A percentile compares a stretch with the other conserved stretches of the same genome.
phyloP scores from a whole-genome alignment of 2,113 vertebrate genomes.

The Bos taurus region ARS-UCD2.0 NC_037357.1:77341001-77341500 shows the following conservation, averaged over 20 bases:
- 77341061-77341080: background rate
- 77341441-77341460: background rate
- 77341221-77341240: background rate
- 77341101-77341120: background rate
- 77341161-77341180: background rate
- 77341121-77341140: conserved; percentile 8
- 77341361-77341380: background rate
- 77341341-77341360: conserved; percentile 9
- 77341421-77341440: conserved; percentile 16
- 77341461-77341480: conserved; percentile 49
- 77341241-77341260: conserved; percentile 5
- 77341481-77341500: background rate
- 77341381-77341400: background rate
- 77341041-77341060: background rate
- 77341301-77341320: background rate
- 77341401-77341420: background rate
- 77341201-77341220: background rate
- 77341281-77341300: conserved; percentile 17
- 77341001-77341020: conserved; percentile 13
- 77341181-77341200: background rate
- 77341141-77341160: conserved; percentile 3
- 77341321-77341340: background rate
- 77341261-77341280: background rate
- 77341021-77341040: background rate
- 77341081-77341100: background rate